These are phyloP conservation scores for Gobiocypris rarus DNA, from an alignment of 2,113 vertebrate species.

Conservation along the genomic window DNA sequence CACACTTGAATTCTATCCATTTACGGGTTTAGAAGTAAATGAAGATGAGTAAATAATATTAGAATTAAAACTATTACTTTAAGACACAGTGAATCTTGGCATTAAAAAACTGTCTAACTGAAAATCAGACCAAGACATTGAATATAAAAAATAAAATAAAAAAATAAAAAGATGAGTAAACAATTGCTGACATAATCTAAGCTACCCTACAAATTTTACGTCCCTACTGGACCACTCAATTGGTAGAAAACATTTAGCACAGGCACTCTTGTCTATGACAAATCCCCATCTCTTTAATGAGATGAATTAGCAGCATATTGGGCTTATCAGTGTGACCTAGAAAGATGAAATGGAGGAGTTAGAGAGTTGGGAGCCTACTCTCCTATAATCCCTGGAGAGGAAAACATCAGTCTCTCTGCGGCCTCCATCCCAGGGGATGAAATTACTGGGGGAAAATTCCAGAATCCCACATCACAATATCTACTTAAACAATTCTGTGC, in stretches of 20 bases:
- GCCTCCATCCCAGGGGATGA: slow-evolving; percentile 35
- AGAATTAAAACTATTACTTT: background rate
- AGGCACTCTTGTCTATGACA: slow-evolving; percentile 19
- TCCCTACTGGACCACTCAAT: slow-evolving; percentile 1
- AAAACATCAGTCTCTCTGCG: slow-evolving; percentile 52
- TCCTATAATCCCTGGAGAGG: slow-evolving; percentile 63
- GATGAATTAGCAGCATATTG: slow-evolving; percentile 49
- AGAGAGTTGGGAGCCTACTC: slow-evolving; percentile 53
- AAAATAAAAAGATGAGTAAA: background rate
- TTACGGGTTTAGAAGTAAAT: background rate
- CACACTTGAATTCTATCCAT: background rate
- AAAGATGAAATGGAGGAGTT: slow-evolving; percentile 64
- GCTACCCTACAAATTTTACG: background rate
- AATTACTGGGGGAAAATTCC: slow-evolving; percentile 42
- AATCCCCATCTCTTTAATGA: slow-evolving; percentile 39
- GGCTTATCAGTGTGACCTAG: slow-evolving; percentile 64
- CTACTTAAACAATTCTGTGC: slow-evolving; percentile 4
- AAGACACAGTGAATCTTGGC: background rate
- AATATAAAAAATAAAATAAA: background rate
- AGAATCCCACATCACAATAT: background rate
- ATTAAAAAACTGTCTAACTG: background rate
- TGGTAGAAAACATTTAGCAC: slow-evolving; percentile 34
- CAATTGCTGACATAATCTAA: background rate
- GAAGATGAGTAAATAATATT: background rate
- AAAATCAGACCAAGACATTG: background rate